phyloP scores from a whole-genome alignment of 2,113 vertebrate genomes.

The Limnothrissa miodon region DNA sequence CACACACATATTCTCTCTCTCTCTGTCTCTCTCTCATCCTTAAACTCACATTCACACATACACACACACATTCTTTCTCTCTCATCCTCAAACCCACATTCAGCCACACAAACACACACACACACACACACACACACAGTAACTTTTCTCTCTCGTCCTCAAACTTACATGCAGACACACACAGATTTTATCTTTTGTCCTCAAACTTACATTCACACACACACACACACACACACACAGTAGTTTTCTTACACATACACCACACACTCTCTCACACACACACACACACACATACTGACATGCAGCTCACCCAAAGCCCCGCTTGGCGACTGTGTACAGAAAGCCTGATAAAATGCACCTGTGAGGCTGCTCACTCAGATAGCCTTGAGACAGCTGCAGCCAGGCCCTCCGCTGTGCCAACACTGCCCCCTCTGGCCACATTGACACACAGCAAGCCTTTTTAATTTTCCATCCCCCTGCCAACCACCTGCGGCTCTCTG shows the following conservation, averaged over 20 bases:
- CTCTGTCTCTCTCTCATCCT: background rate
- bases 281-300: background rate
- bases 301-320: background rate
- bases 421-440: conserved; percentile 1
- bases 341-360: background rate
- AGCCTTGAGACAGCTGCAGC: background rate
- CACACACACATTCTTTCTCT: too few species aligned
- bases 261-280: background rate
- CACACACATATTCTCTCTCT: background rate
- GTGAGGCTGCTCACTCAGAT: background rate
- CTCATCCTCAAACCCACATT: too few species aligned
- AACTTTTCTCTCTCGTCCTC: background rate
- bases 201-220: background rate
- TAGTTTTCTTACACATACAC: background rate
- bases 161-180: background rate
- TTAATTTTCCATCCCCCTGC: background rate
- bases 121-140: background rate
- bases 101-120: background rate
- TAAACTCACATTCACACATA: background rate
- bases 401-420: background rate
- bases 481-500: background rate
- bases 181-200: background rate
- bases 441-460: background rate
- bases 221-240: background rate
- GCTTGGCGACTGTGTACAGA: background rate